Conservation (phyloP, 1,140 invertebrate genomes). For the Macrobrachium nipponense region DNA sequence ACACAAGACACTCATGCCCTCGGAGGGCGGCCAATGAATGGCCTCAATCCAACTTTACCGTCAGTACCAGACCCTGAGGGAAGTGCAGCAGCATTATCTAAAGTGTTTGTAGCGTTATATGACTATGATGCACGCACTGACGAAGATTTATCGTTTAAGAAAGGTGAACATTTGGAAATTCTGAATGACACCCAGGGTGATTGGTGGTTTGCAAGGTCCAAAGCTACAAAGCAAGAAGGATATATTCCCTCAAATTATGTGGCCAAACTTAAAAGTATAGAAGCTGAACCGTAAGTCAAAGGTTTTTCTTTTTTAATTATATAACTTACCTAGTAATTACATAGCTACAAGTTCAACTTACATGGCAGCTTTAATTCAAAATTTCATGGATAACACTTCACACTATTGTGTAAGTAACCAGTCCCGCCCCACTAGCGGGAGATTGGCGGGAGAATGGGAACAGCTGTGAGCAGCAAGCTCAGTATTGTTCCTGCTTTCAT, state of each 20-base stretch:
- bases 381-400: too few species aligned
- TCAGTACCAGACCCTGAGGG: slow-evolving; percentile 50
- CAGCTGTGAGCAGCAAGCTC: too few species aligned
- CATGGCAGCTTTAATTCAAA: too few species aligned
- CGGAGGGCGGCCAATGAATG: slow-evolving; percentile 50
- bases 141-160: slow-evolving; percentile 97
- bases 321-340: too few species aligned
- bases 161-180: slow-evolving; percentile 98
- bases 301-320: too few species aligned
- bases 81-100: slow-evolving; percentile 45
- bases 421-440: too few species aligned
- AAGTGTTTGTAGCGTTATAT: slow-evolving; percentile 96
- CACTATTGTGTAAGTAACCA: too few species aligned
- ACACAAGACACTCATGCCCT: slow-evolving; percentile 40
- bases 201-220: slow-evolving; percentile 98
- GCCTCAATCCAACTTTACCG: slow-evolving; percentile 44
- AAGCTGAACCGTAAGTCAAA: slow-evolving; percentile 99
- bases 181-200: slow-evolving; percentile 98
- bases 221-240: slow-evolving; percentile 93
- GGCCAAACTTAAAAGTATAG: slow-evolving; percentile 97
- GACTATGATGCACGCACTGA: slow-evolving; percentile 99
- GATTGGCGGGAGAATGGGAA: too few species aligned
- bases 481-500: too few species aligned
- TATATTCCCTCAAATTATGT: slow-evolving; percentile 99
- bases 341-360: too few species aligned